Conservation (phyloP, 2,113 vertebrate species). For the Acanthisitta chloris region DNA sequence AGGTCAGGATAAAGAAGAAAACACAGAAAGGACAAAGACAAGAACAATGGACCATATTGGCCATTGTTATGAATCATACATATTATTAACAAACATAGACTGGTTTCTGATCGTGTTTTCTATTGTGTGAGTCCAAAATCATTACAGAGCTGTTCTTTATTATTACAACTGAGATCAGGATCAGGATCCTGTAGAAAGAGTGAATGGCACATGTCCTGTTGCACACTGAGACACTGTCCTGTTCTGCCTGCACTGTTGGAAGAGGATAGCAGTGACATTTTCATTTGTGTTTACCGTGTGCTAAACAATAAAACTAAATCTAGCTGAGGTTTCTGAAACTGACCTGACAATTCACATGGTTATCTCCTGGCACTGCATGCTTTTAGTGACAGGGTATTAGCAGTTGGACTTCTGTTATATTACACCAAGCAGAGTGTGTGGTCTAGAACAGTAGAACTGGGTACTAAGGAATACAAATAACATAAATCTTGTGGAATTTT, state of each 20-base stretch:
- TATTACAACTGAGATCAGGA: background rate
- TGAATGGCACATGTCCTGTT: background rate
- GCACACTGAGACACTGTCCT: background rate
- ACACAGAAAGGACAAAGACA: background rate
- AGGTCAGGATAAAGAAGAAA: background rate
- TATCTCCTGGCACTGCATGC: background rate
- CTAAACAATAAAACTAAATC: background rate
- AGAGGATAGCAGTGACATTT: background rate
- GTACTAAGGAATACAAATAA: background rate
- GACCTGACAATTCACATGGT: background rate
- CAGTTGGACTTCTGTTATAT: background rate
- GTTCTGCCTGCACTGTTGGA: background rate
- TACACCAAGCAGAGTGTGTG: background rate
- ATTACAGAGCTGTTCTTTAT: background rate
- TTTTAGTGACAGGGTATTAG: background rate
- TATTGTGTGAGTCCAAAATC: background rate
- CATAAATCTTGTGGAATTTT: background rate
- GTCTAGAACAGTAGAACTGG: background rate
- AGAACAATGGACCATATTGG: background rate
- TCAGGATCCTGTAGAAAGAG: background rate
- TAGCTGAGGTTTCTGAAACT: background rate
- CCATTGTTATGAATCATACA: background rate
- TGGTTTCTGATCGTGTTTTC: background rate
- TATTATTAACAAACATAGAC: background rate
- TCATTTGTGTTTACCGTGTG: background rate